A percentile compares a stretch with the other conserved stretches of the same genome.
These are phyloP conservation scores for Argyresthia albistria DNA, from an alignment of 2,888 invertebrate genomes.

Conservation along the genomic window DNA sequence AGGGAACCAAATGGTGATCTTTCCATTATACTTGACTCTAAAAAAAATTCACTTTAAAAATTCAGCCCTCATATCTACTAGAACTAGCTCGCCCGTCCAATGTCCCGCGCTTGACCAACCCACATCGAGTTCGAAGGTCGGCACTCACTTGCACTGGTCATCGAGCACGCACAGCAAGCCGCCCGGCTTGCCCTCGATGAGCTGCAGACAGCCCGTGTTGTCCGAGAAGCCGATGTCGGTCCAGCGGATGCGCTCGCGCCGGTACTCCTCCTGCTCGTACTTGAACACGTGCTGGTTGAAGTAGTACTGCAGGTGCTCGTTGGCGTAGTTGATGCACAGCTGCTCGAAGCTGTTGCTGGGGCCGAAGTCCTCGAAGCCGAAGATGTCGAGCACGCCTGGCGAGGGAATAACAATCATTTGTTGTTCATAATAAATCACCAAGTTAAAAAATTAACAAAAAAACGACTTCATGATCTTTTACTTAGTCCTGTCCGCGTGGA, in stretches of 20 bases:
- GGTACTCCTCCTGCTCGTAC: slow-evolving; percentile 96
- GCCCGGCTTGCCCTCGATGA: slow-evolving; percentile 92
- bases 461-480: too few species aligned
- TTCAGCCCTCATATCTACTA: too few species aligned
- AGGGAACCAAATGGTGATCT: too few species aligned
- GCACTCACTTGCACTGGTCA: slow-evolving; percentile 96
- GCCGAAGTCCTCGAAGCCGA: slow-evolving; percentile 97
- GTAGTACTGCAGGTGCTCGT: slow-evolving; percentile 97
- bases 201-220: slow-evolving; percentile 93
- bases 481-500: too few species aligned
- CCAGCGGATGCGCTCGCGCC: slow-evolving; percentile 94
- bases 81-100: too few species aligned
- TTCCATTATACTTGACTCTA: too few species aligned
- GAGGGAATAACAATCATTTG: too few species aligned
- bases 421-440: too few species aligned
- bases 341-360: slow-evolving; percentile 94
- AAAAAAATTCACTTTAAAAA: too few species aligned
- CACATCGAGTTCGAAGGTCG: too few species aligned
- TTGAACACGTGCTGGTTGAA: slow-evolving; percentile 99
- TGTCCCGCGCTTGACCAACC: too few species aligned
- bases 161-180: slow-evolving; percentile 93
- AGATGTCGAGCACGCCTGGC: slow-evolving; percentile 93
- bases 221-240: slow-evolving; percentile 96
- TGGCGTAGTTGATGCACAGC: slow-evolving; percentile 97
- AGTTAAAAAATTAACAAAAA: too few species aligned